These are phyloP conservation scores for Dolomedes plantarius DNA, from an alignment of 2,888 invertebrate genomes.

Conservation along the genomic window DNA sequence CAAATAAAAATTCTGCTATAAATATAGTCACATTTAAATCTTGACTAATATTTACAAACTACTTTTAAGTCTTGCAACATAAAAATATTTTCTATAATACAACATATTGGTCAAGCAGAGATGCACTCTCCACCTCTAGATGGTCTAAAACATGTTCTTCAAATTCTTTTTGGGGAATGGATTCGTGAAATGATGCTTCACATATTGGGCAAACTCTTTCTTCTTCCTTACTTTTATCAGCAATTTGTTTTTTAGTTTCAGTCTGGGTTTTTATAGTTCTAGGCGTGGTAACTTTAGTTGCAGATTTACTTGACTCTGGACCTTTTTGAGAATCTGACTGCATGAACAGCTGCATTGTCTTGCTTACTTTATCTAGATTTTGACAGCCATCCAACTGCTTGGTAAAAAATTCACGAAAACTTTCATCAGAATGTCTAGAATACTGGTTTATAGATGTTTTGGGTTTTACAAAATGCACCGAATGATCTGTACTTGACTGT, in stretches of 20 bases:
- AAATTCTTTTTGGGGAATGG: conserved; percentile 48
- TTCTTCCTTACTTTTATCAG: conserved; percentile 6
- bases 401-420: conserved; percentile 30
- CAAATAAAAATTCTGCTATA: too few species aligned
- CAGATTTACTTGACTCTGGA: background rate
- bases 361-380: conserved; percentile 7
- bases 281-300: background rate
- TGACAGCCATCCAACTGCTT: conserved; percentile 28
- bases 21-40: too few species aligned
- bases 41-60: too few species aligned
- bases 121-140: conserved; percentile 51
- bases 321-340: background rate
- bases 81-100: conserved; percentile 20
- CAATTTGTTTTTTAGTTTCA: background rate
- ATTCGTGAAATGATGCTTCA: conserved; percentile 24
- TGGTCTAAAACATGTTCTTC: conserved; percentile 66
- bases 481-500: background rate
- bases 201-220: conserved; percentile 64
- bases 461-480: background rate
- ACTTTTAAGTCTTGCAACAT: too few species aligned
- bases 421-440: conserved; percentile 29
- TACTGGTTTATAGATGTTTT: background rate
- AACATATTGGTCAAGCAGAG: conserved; percentile 59
- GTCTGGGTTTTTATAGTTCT: background rate
- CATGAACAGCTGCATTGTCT: background rate